Base-by-base conservation (phyloP, 37 sponge, comb jelly and placozoan species). In the Lycopodina hypogea region DNA sequence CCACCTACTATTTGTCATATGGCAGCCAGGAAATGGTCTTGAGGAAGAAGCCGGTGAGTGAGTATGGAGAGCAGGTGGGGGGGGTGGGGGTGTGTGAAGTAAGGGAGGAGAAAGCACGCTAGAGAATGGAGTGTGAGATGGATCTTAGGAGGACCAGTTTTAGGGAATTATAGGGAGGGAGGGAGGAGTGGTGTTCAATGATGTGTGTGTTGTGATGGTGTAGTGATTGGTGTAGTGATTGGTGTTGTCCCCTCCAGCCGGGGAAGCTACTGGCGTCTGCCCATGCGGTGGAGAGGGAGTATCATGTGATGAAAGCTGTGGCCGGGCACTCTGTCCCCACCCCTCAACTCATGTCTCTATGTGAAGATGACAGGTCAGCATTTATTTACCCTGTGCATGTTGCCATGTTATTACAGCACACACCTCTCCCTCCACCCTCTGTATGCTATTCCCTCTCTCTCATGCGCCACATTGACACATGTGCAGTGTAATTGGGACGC, bases 41-140 rank as follows among this genome's bases (percentile, higher is more conserved):
- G 55, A 60, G 94, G 53, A 93, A 89, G 67, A 93, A 93, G 56
- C 94, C 94, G 76, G 89, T 88, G 72, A 63, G 84, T 32, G 11
- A 7, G 17, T 42, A n/a, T n/a, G n/a, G n/a, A n/a, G n/a, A n/a
- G n/a, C n/a, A n/a, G 9, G 48, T 4, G 68, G 21, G 45, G 2
- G 21, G 29, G 68, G 3, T 23, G 12, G 7, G 29, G 9, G 29
- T 30, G 34, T 68, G 29, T 35, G 68, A 8, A 36, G 12, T 4
- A 29, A n/a, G 24, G 61, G 24, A 60, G 29, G 12, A 7, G 28
- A 6, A 29, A 60, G n/a, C n/a, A n/a, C n/a, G n/a, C n/a, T n/a
- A n/a, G 24, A 60, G 61, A 15, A n/a, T 29, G 61, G 24, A 28
- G 29, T 4, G 12, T 60, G 24, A 60, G 61, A 15, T 28, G 24